These are phyloP conservation scores for Sarcoramphus papa DNA, from an alignment of 2,797 vertebrate genomes.

Conservation along the genomic window DNA sequence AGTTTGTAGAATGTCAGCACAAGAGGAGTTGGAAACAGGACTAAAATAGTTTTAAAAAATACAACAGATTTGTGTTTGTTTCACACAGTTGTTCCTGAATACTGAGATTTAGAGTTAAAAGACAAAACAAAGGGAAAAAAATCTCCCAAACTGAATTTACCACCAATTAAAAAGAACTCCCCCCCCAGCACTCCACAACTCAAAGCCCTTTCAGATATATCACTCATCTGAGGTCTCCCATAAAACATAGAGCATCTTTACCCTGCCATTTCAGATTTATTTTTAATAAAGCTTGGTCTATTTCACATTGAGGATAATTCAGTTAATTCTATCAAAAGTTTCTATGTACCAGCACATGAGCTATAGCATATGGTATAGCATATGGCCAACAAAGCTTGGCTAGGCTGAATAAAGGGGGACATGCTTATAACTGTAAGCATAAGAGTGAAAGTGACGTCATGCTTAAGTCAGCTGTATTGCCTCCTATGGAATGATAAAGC, in stretches of 20 bases:
- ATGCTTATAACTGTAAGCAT: neutral
- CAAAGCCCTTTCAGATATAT: neutral
- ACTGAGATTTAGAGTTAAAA: neutral
- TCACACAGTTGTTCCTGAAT: conserved; percentile 22
- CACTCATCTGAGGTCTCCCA: neutral
- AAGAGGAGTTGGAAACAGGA: conserved; percentile 37
- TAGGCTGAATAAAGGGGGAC: neutral
- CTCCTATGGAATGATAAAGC: neutral
- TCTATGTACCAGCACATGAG: neutral
- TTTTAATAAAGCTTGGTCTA: conserved; percentile 29
- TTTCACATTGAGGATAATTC: neutral
- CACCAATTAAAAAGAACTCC: neutral
- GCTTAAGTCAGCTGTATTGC: neutral
- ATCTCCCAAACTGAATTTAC: neutral
- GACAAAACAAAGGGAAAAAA: neutral
- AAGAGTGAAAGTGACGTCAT: neutral
- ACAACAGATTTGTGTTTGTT: conserved; percentile 43
- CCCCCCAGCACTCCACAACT: neutral
- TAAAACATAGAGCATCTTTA: neutral
- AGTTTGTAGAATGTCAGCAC: conserved; percentile 65
- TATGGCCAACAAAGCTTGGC: neutral
- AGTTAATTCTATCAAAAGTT: neutral
- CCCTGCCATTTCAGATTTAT: neutral
- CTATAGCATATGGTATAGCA: neutral
- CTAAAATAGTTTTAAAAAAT: conserved; percentile 47